Percentiles rank a stretch among this genome's conserved stretches.
Conservation (phyloP, 2,113 vertebrate genomes). For the Aldabrachelys gigantea region DNA sequence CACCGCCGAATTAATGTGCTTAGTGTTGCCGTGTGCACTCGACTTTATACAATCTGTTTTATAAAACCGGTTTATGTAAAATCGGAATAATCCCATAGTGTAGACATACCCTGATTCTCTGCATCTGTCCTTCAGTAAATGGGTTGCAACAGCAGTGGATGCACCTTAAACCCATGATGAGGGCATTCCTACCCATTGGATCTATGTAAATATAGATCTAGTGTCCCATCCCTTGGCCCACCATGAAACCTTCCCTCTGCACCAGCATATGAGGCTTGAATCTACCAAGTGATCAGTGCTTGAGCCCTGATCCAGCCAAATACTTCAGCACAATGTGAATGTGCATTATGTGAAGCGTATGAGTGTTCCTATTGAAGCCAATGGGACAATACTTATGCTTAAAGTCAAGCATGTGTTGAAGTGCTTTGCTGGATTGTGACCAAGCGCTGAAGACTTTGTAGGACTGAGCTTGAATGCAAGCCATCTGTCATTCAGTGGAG, state of each 20-base stretch:
- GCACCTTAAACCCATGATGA: not conserved
- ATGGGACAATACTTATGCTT: not conserved
- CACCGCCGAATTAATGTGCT: no score
- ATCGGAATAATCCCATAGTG: no score
- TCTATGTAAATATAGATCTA: not conserved
- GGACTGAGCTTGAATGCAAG: not conserved
- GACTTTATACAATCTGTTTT: no score
- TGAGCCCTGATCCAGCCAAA: not conserved
- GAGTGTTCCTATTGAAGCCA: not conserved
- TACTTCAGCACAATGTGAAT: not conserved
- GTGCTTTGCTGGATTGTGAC: slow-evolving; percentile 34
- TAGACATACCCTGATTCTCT: not conserved
- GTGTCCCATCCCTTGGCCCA: not conserved
- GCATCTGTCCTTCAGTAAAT: not conserved
- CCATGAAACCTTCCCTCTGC: not conserved
- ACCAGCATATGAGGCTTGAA: not conserved
- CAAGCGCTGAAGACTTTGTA: slow-evolving; percentile 24
- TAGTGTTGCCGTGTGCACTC: no score
- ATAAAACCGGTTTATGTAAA: no score
- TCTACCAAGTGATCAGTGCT: not conserved
- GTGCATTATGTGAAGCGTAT: not conserved
- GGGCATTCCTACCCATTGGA: not conserved
- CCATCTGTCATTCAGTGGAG: slow-evolving; percentile 49
- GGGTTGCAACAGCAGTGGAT: not conserved
- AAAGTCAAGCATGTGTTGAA: slow-evolving; percentile 20